phyloP scores from a whole-genome alignment of 2,797 vertebrate genomes.

The Mycteria americana region DNA sequence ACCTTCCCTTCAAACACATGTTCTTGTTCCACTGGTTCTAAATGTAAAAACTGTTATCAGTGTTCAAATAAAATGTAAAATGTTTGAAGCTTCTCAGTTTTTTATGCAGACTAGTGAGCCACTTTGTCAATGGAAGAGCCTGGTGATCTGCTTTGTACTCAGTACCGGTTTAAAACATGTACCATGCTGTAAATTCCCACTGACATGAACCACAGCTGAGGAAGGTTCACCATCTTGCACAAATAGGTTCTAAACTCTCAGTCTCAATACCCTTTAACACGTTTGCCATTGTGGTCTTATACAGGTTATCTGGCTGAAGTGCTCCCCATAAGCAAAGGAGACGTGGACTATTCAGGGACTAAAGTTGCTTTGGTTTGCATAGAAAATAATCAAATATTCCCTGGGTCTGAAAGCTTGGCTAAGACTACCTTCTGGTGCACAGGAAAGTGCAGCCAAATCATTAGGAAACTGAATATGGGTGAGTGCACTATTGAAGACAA shows the following conservation, averaged over 20 bases:
- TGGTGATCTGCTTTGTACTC: neutral
- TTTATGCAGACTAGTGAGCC: neutral
- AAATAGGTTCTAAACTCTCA: neutral
- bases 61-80: slow-evolving; percentile 54
- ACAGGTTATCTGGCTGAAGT: neutral
- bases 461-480: neutral
- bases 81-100: neutral
- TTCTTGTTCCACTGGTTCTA: neutral
- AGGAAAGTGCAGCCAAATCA: neutral
- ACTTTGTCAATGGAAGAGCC: neutral
- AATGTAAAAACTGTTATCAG: neutral
- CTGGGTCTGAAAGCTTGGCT: neutral
- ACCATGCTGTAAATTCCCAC: neutral
- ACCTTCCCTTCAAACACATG: neutral
- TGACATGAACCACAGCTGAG: neutral
- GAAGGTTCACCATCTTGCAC: neutral
- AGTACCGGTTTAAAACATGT: neutral
- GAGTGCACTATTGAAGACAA: neutral
- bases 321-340: neutral
- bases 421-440: neutral
- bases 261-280: neutral
- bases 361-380: neutral
- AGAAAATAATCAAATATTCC: neutral
- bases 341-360: neutral
- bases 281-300: neutral